These are phyloP conservation scores for Actinia equina DNA, from an alignment of 64 coral and sea anemone species.

Conservation along the genomic window DNA sequence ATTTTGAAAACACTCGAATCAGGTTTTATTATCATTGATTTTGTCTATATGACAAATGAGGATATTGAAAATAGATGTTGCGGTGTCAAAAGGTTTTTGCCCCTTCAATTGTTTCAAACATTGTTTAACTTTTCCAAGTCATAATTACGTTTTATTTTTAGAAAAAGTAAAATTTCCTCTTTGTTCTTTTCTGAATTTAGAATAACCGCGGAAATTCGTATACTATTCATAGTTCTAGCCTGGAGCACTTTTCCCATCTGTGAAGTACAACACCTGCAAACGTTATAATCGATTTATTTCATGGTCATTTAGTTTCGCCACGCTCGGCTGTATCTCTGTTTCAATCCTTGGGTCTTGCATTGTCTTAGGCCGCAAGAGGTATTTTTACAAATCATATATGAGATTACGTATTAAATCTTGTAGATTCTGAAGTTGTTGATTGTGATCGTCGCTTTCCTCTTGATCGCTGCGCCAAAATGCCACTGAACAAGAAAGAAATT, in stretches of 20 bases:
- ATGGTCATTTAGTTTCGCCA: conserved; percentile 2
- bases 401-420: not conserved
- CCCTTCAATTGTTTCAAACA: not conserved
- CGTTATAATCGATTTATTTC: not conserved
- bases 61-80: not conserved
- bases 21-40: too few relatives aligned
- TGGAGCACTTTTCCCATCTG: not conserved
- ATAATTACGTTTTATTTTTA: conserved; percentile 4
- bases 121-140: not conserved
- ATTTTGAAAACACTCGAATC: not conserved
- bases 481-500: not conserved
- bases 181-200: not conserved
- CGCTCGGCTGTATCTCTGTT: not conserved
- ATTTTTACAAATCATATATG: not conserved
- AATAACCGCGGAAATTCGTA: not conserved
- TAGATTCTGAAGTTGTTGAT: too few relatives aligned
- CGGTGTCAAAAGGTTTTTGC: not conserved
- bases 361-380: not conserved
- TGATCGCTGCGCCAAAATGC: not conserved
- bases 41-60: not conserved
- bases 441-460: not conserved
- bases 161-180: not conserved
- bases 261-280: not conserved
- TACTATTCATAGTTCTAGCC: not conserved
- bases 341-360: not conserved